Evolutionary conservation across 1,140 invertebrate genomes (phyloP).

Genomic region (Piezodorus guildinii): DNA sequence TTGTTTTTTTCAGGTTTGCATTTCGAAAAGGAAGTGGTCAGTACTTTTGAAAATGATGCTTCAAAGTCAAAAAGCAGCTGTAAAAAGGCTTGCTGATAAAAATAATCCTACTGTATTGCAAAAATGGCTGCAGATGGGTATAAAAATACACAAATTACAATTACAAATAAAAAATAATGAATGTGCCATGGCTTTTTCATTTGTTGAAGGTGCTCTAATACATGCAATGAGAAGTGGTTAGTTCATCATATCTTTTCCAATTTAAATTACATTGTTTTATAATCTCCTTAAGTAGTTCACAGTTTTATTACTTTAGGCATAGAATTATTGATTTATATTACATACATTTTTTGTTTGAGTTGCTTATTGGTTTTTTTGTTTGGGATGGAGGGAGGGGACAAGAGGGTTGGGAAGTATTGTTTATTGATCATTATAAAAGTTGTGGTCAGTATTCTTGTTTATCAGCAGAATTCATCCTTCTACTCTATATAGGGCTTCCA

Average conservation of each 20-base stretch:
- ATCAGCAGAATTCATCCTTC: too few species aligned
- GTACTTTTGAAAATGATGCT: constrained; percentile 63
- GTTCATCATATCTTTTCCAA: not conserved
- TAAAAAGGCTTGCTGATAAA: constrained; percentile 40
- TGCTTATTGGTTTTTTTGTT: too few species aligned
- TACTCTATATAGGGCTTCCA: too few species aligned
- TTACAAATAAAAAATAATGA: constrained; percentile 51
- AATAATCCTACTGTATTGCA: constrained; percentile 32
- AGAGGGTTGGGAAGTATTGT: too few species aligned
- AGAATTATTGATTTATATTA: too few species aligned
- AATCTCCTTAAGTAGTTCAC: too few species aligned
- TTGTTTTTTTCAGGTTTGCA: constrained; percentile 43
- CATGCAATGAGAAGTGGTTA: constrained; percentile 73
- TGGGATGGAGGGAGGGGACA: too few species aligned
- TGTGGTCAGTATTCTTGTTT: too few species aligned
- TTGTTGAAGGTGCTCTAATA: constrained; percentile 85
- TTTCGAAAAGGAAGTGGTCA: constrained; percentile 56
- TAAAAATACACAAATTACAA: constrained; percentile 57
- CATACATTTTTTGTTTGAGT: too few species aligned
- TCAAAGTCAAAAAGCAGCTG: constrained; percentile 55
- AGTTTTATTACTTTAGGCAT: too few species aligned
- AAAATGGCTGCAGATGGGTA: constrained; percentile 45
- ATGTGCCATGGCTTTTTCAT: constrained; percentile 73
- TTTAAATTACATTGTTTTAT: too few species aligned
- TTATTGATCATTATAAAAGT: too few species aligned